These are phyloP conservation scores for Ceryle rudis DNA, from an alignment of 2,797 vertebrate genomes.

Conservation along the genomic window DNA sequence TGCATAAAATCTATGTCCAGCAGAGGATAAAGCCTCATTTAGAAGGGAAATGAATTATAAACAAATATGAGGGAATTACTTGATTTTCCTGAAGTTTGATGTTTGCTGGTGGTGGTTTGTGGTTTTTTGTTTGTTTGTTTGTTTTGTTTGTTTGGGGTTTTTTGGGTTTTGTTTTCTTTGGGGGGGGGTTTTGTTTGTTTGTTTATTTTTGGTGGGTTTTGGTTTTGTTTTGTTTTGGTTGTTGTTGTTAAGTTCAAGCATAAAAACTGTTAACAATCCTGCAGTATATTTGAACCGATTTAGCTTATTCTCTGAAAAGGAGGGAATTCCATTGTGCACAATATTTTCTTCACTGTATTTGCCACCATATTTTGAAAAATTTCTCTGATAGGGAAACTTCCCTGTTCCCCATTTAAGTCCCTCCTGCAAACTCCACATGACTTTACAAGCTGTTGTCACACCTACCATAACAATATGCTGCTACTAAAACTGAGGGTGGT, in stretches of 20 bases:
- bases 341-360: not conserved
- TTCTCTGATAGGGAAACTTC: not conserved
- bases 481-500: not conserved
- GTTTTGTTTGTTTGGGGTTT: too few species aligned
- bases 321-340: rapidly evolving
- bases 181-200: too few species aligned
- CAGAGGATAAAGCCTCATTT: not conserved
- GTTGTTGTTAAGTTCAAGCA: not conserved
- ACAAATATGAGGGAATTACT: not conserved
- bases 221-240: too few species aligned
- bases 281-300: not conserved
- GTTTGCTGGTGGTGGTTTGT: too few species aligned
- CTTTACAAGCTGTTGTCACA: not conserved
- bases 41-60: not conserved
- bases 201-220: not conserved
- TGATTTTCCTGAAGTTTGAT: not conserved
- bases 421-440: not conserved
- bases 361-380: not conserved
- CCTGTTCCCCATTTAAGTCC: not conserved
- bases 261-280: not conserved
- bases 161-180: too few species aligned
- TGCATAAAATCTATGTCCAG: not conserved
- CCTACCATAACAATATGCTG: not conserved
- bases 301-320: not conserved
- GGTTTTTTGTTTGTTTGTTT: too few species aligned